Percentiles rank a stretch among this genome's conserved stretches.
phyloP scores from a whole-genome alignment of 2,113 vertebrate genomes.

The Pterocles burchelli region DNA sequence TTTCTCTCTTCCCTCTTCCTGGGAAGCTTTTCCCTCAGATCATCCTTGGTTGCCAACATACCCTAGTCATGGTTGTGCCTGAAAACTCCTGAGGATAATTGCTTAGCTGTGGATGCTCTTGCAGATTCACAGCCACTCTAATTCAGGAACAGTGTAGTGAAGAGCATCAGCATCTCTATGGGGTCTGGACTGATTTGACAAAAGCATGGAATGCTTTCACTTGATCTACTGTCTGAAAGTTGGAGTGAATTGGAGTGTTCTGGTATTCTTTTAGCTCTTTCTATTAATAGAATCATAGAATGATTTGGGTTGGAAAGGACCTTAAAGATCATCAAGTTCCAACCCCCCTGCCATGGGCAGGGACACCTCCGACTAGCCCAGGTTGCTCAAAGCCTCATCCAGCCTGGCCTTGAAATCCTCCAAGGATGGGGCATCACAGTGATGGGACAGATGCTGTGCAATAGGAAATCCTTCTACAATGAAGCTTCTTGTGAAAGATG shows the following conservation, averaged over 20 bases:
- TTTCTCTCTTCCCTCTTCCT: background rate
- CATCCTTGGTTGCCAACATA: fast-evolving
- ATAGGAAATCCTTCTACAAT: background rate
- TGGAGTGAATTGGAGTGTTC: background rate
- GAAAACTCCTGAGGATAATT: background rate
- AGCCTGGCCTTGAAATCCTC: too few species aligned
- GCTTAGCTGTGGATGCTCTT: background rate
- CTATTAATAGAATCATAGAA: background rate
- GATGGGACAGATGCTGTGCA: background rate
- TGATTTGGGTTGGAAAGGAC: too few species aligned
- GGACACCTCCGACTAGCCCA: too few species aligned
- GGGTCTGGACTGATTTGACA: background rate
- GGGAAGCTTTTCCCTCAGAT: background rate
- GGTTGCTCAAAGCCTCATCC: too few species aligned
- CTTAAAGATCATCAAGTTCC: too few species aligned
- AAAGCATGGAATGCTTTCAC: background rate
- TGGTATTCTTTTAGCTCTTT: background rate
- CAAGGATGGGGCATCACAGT: too few species aligned
- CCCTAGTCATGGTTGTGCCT: background rate
- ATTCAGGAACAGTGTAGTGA: background rate
- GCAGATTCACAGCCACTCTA: background rate
- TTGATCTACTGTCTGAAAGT: background rate
- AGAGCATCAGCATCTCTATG: fast-evolving
- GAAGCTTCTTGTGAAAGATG: background rate
- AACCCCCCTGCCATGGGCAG: too few species aligned